phyloP scores from a whole-genome alignment of 2,888 invertebrate genomes.

The Pseudolycoriella hygida region DNA sequence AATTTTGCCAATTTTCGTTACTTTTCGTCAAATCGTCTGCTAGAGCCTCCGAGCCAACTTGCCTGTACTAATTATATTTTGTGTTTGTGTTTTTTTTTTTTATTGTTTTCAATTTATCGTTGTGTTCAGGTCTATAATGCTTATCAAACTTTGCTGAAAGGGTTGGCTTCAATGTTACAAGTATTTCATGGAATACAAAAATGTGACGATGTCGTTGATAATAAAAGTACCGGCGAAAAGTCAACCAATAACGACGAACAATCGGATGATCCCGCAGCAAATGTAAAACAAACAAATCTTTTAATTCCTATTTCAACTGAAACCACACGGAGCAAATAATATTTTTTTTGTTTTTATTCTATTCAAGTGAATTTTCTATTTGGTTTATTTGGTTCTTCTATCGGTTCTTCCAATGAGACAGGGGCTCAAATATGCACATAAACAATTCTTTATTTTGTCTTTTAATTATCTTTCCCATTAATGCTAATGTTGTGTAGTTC shows the following conservation, averaged over 20 bases:
- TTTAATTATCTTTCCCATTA: too few species aligned
- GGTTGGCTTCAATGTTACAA: constrained; percentile 46
- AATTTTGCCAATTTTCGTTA: too few species aligned
- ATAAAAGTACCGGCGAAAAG: background rate
- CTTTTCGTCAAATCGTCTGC: background rate
- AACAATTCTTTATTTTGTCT: too few species aligned
- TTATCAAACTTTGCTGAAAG: constrained; percentile 45
- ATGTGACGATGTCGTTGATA: background rate
- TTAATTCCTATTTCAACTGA: too few species aligned
- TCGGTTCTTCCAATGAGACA: too few species aligned
- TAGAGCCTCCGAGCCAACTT: background rate
- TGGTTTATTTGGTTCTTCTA: background rate
- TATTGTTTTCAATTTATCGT: constrained; percentile 5
- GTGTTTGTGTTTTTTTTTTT: background rate
- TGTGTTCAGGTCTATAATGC: constrained; percentile 42
- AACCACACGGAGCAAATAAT: background rate
- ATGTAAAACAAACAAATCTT: constrained; percentile 2
- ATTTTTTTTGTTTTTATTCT: background rate
- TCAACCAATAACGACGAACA: background rate
- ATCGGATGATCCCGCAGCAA: constrained; percentile 5
- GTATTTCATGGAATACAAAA: constrained; percentile 40
- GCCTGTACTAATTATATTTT: background rate
- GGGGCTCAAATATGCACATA: too few species aligned
- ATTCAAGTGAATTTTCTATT: background rate
- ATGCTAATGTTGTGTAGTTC: too few species aligned